Evolutionary conservation across 2,888 invertebrate genomes (phyloP).

Genomic region (Chloroclystis v-ata): DNA sequence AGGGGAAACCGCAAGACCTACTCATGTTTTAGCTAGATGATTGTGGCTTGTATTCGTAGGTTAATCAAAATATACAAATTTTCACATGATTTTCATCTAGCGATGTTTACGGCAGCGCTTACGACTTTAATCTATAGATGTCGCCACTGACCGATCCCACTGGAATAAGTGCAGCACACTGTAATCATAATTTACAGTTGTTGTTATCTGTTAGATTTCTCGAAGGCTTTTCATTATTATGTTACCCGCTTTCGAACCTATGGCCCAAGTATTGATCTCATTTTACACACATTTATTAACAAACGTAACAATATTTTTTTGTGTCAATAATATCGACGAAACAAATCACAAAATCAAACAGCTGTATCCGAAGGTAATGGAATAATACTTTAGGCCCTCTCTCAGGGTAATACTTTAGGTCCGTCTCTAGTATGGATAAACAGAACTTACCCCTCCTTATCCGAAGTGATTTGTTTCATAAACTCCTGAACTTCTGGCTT

Average conservation of each 20-base stretch:
- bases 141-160: constrained; percentile 68
- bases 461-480: constrained; percentile 93
- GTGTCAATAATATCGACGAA: no score
- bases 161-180: constrained; percentile 65
- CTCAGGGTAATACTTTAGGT: neutral
- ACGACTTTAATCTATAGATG: constrained; percentile 52
- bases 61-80: no score
- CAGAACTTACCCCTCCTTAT: constrained; percentile 90
- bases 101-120: constrained; percentile 55
- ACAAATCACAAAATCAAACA: no score
- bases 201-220: neutral
- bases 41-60: neutral
- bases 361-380: no score
- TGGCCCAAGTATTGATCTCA: no score
- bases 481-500: constrained; percentile 91
- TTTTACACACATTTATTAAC: no score
- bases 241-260: no score
- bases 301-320: no score
- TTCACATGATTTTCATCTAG: constrained; percentile 22
- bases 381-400: neutral
- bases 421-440: neutral
- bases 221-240: constrained; percentile 2
- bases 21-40: neutral
- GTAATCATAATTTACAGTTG: constrained; percentile 38
- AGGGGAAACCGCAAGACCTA: no score